Evolutionary conservation across 2,113 vertebrate species (phyloP).

Genomic region (Empidonax alnorum): DNA sequence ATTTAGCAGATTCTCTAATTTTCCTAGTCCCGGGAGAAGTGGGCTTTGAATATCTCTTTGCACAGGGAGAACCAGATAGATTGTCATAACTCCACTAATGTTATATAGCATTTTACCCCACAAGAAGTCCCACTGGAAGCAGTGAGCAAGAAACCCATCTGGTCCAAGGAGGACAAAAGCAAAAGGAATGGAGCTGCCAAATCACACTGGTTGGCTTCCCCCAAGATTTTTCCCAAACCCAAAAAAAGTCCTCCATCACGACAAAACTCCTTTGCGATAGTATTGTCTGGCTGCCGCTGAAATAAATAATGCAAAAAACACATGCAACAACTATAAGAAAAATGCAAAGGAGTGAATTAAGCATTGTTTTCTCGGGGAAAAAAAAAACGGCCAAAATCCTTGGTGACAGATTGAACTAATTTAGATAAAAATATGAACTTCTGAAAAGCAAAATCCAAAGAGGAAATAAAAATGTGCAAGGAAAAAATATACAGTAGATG

Average conservation of each 20-base stretch:
- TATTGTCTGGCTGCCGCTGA: background rate
- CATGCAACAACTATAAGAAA: background rate
- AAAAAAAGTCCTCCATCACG: background rate
- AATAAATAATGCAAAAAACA: background rate
- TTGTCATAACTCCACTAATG: background rate
- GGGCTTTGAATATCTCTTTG: background rate
- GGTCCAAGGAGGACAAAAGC: background rate
- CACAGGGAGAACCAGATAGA: background rate
- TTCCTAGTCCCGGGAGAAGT: background rate
- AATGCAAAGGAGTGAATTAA: background rate
- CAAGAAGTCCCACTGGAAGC: slow-evolving; percentile 30
- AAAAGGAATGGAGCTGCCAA: background rate
- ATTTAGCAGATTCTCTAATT: background rate
- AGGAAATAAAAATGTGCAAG: slow-evolving; percentile 6
- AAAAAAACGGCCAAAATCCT: background rate
- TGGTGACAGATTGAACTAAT: slow-evolving; percentile 17
- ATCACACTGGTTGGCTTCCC: background rate
- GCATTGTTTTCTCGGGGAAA: background rate
- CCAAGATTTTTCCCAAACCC: background rate
- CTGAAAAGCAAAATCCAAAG: background rate
- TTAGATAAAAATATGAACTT: slow-evolving; percentile 38
- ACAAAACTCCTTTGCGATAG: background rate
- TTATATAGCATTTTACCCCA: background rate
- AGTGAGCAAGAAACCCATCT: background rate
- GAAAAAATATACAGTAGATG: background rate